Base-by-base conservation (phyloP, 1,140 invertebrate genomes). In the Melitaea cinxia region DNA sequence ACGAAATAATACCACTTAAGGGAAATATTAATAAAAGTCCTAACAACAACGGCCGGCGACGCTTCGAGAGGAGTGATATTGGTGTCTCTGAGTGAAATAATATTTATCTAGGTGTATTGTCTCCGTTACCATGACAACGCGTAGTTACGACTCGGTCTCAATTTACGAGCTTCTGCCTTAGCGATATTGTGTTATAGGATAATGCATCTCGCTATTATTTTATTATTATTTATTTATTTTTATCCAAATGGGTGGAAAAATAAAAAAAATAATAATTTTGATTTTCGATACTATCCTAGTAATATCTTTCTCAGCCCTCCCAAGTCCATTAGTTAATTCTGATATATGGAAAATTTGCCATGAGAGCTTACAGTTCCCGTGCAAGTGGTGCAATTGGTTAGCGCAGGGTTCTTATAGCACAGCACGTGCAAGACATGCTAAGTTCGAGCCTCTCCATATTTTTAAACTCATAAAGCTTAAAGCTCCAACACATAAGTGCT, bases 401-500 rank as follows among this genome's bases (percentile, higher is more conserved):
- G 52, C 28, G 55, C 55, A 58, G 39, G 52, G 58, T 60, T 52
- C 45, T 60, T 55, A 55, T 55, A 63, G 26, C 26, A 19, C 35
- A 55, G 60, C 35, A n/a, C 17, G 28, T 47, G 28, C 9, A 28
- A 63, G 39, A 5, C 17, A 55, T 55, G 52, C 28, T 28, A 21
- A 17, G 54, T 56, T 56, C 54, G 35, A 42, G 54, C 54, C 54
- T 57, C 54, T 45, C 54, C 54, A 57, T 26, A 37, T 57, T 45
- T 57, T 57, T 53, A 33, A 19, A 7, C 14, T 30, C 0, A 17
- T 35, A n/a, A n/a, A n/a, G n/a, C n/a, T n/a, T n/a, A n/a, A n/a
- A n/a, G n/a, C n/a, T n/a, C n/a, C n/a, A n/a, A n/a, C n/a, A n/a
- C n/a, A n/a, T n/a, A n/a, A n/a, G n/a, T n/a, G n/a, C n/a, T n/a